A percentile compares a stretch with the other conserved stretches of the same genome.
Evolutionary conservation across 2,888 invertebrate species (phyloP).

Genomic region (Nomada fucata): DNA sequence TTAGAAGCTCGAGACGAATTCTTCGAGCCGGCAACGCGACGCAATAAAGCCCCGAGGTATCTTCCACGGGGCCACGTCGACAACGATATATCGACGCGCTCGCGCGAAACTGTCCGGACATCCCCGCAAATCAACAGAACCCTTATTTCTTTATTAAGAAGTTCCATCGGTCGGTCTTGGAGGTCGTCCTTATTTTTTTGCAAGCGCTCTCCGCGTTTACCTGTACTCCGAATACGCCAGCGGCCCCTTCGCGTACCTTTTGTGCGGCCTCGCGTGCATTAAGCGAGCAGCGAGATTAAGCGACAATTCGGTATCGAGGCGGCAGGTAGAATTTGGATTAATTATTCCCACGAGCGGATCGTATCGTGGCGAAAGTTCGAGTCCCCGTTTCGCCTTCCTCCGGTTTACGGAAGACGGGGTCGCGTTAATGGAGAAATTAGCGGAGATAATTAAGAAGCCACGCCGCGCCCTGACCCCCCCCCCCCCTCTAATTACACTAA

Average conservation of each 20-base stretch:
- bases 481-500: constrained; percentile 63
- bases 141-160: constrained; percentile 42
- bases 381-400: neutral
- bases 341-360: constrained; percentile 8
- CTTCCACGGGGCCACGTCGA: constrained; percentile 18
- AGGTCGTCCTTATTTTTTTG: neutral
- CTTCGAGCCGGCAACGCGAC: constrained; percentile 51
- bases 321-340: constrained; percentile 10
- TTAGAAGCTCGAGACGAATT: constrained; percentile 58
- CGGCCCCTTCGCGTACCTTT: neutral
- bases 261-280: too few species aligned
- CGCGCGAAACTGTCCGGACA: neutral
- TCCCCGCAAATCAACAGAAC: constrained; percentile 40
- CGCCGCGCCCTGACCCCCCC: constrained; percentile 51
- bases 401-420: constrained; percentile 2
- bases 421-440: constrained; percentile 74
- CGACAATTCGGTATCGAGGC: neutral
- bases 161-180: neutral
- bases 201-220: neutral
- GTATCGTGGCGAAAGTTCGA: neutral
- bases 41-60: constrained; percentile 64
- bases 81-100: constrained; percentile 24
- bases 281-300: neutral
- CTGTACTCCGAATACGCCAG: neutral
- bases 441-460: constrained; percentile 73